A percentile compares a stretch with the other conserved stretches of the same genome.
phyloP scores from a whole-genome alignment of 2,797 vertebrate genomes.

The Eidolon dupreanum region DNA sequence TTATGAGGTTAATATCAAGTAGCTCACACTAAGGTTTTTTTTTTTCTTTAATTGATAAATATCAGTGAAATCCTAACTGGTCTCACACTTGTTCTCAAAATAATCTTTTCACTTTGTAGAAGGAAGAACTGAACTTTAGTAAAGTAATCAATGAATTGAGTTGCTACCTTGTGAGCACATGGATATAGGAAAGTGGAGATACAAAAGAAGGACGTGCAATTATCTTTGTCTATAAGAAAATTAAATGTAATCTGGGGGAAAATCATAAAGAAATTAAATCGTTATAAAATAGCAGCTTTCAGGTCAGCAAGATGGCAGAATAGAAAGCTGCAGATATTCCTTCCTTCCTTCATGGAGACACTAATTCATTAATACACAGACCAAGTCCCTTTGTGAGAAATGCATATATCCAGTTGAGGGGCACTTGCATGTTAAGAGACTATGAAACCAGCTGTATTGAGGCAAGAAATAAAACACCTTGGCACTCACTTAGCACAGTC shows the following conservation, averaged over 20 bases:
- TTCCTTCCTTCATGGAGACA: not conserved
- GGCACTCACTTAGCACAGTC: not conserved
- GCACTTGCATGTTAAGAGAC: fast-evolving
- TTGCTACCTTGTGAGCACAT: not conserved
- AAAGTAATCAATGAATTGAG: not conserved
- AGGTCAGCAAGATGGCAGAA: not conserved
- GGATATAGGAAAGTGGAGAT: not conserved
- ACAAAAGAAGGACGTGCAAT: not conserved
- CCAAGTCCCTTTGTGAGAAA: not conserved
- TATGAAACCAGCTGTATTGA: not conserved
- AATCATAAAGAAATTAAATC: not conserved
- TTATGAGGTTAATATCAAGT: not conserved
- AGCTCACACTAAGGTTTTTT: not conserved
- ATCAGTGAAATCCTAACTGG: not conserved
- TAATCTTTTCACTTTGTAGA: not conserved
- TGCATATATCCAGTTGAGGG: not conserved
- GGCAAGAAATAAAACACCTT: not conserved
- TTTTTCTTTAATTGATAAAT: not conserved
- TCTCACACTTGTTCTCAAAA: slow-evolving; percentile 2
- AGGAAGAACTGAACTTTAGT: not conserved
- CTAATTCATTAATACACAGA: not conserved
- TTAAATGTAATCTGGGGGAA: not conserved
- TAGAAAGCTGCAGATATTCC: not conserved
- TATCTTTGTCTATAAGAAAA: not conserved
- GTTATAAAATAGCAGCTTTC: not conserved